Percentiles rank a stretch among this genome's conserved stretches.
Evolutionary conservation across 1,140 invertebrate species (phyloP).

Genomic region (Neotoxoptera formosana): DNA sequence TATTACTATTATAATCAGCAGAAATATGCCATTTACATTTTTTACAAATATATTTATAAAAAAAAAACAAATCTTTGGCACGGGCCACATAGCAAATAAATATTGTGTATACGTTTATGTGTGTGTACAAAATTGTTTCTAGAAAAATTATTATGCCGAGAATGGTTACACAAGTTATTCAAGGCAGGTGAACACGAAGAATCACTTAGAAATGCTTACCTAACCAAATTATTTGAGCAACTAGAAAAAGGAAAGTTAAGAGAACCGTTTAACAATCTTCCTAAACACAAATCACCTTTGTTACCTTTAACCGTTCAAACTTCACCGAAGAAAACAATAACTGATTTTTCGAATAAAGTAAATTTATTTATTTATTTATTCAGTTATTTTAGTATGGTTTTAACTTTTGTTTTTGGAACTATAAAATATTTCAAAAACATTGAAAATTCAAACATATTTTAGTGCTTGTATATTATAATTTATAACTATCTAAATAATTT

Average conservation of each 20-base stretch:
- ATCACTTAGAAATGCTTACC: not conserved
- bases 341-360: not conserved
- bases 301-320: not conserved
- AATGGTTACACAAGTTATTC: conserved; percentile 18
- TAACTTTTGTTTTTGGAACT: too few relatives aligned
- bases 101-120: not conserved
- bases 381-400: not conserved
- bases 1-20: too few relatives aligned
- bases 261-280: not conserved
- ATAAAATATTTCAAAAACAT: not conserved
- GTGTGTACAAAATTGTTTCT: not conserved
- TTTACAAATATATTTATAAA: too few relatives aligned
- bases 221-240: not conserved
- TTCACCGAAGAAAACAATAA: not conserved
- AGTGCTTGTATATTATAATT: not conserved
- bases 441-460: not conserved
- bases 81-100: not conserved
- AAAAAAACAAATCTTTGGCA: too few relatives aligned
- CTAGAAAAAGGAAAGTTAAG: not conserved
- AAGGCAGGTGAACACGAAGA: not conserved
- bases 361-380: not conserved
- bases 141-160: not conserved
- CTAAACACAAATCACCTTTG: not conserved
- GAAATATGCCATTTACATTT: too few relatives aligned
- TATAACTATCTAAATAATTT: not conserved